Evolutionary conservation across 2,113 vertebrate genomes (phyloP), one percentile per base, ranked within the genome.

Genomic region (Riparia riparia): DNA sequence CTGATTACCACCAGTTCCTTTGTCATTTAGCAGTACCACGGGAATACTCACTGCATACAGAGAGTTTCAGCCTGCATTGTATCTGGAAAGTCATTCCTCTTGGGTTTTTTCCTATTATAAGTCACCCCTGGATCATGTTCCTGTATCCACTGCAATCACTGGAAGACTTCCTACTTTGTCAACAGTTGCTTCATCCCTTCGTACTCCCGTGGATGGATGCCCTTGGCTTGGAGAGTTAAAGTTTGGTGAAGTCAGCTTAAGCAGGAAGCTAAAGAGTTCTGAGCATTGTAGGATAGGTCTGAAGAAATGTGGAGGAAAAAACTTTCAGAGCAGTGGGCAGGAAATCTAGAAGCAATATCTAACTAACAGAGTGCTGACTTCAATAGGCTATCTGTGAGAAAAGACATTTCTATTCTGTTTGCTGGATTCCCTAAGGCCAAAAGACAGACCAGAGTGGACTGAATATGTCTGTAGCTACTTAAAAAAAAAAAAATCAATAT

Each of bases 281-380:
- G 1, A 86, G 56, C 22, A 69, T 51, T 82, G 25, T 74, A 72
- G 89, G 20, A 74, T 32, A 51, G 17, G 5, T 78, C 64, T 53
- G 28, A 66, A 82, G 56, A 89, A 86, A 78, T 3, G 65, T 42
- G n/a, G 26, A 82, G 49, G 61, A 53, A 89, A 89, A 89, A 69
- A 7, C 12, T 72, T 70, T 39, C 31, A 76, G 53, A 72, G 54
- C 17, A 84, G 29, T 7, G 5, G 17, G 20, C 25, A 71, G 80
- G 77, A 96, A 90, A 82, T 79, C 54, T 79, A 78, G 57, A 91
- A 76, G 57, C 16, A 91, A 14, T n/a, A 80, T 50, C 63, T 89
- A 34, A 39, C 68, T 88, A 66, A 56, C 41, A 90, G 39, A 31
- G 26, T 68, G 20, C 61, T 53, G 28, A 60, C 32, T 89, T 76